Evolutionary conservation across 2,888 invertebrate genomes (phyloP), one percentile per base, ranked within the genome.

Genomic region (Blomia tropicalis): DNA sequence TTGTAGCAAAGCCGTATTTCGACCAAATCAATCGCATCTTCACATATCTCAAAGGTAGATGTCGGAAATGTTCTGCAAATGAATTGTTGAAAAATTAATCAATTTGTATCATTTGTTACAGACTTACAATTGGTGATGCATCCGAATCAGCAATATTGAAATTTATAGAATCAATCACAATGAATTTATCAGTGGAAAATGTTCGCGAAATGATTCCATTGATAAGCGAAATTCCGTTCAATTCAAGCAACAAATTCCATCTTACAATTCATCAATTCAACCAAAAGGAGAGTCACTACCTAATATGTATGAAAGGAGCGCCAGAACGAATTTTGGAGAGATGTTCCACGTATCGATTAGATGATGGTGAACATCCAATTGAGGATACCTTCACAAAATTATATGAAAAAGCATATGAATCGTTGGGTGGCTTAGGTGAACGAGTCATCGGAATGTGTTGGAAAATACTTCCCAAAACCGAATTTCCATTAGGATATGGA

Each of bases 1-100:
- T 66, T 98, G 98, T 79, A 96, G 95, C 77, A 83, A 96, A 69
- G 96, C 98, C 69, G 96, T 96, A 76, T 98, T 98, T 80, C 95
- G 95, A 76, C 82, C 84, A 63, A 89, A 87, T 68, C 93, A 96
- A 74, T 91, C 92, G 58, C 84, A 84, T 70, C 82, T 87, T 14
- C 87, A 93, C 32, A 58, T 58, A 14, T 17, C 14, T 11, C 3
- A 58, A 11, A n/a, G n/a, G n/a, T n/a, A n/a, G n/a, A n/a, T n/a
- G n/a, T n/a, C n/a, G n/a, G n/a, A n/a, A n/a, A n/a, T n/a, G n/a
- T n/a, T n/a, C n/a, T n/a, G n/a, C n/a, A n/a, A n/a, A n/a, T n/a
- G n/a, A n/a, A n/a, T n/a, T n/a, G n/a, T n/a, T n/a, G n/a, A n/a
- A n/a, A n/a, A n/a, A n/a, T n/a, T n/a, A n/a, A n/a, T n/a, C n/a